Evolutionary conservation across 2,113 vertebrate genomes (phyloP), one percentile per base, ranked within the genome.

Genomic region (Verasper variegatus): DNA sequence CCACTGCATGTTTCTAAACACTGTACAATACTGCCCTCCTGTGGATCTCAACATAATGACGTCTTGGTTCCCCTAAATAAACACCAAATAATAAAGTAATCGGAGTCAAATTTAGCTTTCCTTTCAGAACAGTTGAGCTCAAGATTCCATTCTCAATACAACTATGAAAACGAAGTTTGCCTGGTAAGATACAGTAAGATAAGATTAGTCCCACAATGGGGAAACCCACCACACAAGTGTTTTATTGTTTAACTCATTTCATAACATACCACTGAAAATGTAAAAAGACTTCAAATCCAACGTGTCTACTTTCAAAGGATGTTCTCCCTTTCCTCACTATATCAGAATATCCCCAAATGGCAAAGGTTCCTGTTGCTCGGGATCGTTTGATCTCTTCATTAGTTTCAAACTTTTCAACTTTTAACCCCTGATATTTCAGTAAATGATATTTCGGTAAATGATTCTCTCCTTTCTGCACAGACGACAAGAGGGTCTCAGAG

Each of bases 11-110:
- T 2, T 26, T 55, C 24, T 7, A 74, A 70, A 58, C 20, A 35
- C 56, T 82, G 68, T 71, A 13, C 64, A 76, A 91, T 56, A 86
- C 86, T 90, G 93, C 94, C 94, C 93, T 85, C 94, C 66, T 74
- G 85, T 94, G 94, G 93, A 76, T 13, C 8, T 10, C 3, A n/a
- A 47, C 18, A 35, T 21, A 27, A 2, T 57, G 9, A 76, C 64
- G 23, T 17, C 13, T n/a, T 40, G 3, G 15, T 27, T 47, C 51
- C 21, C 31, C 40, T 49, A 3, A 59, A 35, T 55, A 27, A 64
- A 56, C 14, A 42, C 56, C 15, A 63, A 40, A 59, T 56, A 24
- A 51, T 12, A 47, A 56, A 58, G 40, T 12, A 26, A 54, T 58
- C 3, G 2, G 18, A 58, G 10, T 11, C 0, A 51, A 63, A n/a